Base-by-base conservation (phyloP, 2,113 vertebrate species). In the Clarias macrocephalus region DNA sequence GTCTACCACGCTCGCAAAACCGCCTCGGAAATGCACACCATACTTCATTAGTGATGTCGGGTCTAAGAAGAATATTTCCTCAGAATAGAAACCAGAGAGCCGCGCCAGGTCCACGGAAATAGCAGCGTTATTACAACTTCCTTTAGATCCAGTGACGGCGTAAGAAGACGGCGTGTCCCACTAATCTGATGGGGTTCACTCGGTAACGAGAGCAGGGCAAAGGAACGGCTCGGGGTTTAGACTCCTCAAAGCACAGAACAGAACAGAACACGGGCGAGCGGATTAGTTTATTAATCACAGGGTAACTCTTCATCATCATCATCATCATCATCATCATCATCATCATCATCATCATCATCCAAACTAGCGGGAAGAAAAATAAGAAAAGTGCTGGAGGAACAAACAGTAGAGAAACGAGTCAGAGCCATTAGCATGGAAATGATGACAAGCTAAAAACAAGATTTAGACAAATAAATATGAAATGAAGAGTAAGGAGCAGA, bases 21-120 rank as follows among this genome's bases (percentile, higher is more conserved):
- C 48, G 28, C 25, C 60, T 65, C 60, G 56, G 54, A 80, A 70
- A n/a, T 85, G 62, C 75, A 85, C 66, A 59, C 57, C 73, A 82
- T 59, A 28, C 56, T 85, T 89, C 56, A n/a, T 83, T 56, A 86
- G 52, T 86, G 85, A 86, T 28, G 85, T 86, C 48, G 30, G 54
- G 68, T 66, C 54, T 68, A 66, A 80, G 23, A 84, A 56, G 33
- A 84, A 75, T 72, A 73, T 84, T 42, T 84, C 4, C 75, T 56
- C 12, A 68, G 54, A 85, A 86, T 86, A 80, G 85, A 23, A 80
- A 21, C 76, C n/a, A 4, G 19, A 80, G n/a, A 3, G 15, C 15
- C 10, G 21, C 15, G 48, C 82, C 65, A 83, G 19, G 42, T 21
- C 6, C 63, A 25, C 30, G 42, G 30, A 85, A 77, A 85, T 80